Evolutionary conservation across 2,113 vertebrate genomes (phyloP), one percentile per base, ranked within the genome.

Genomic region (Hydropotes inermis): DNA sequence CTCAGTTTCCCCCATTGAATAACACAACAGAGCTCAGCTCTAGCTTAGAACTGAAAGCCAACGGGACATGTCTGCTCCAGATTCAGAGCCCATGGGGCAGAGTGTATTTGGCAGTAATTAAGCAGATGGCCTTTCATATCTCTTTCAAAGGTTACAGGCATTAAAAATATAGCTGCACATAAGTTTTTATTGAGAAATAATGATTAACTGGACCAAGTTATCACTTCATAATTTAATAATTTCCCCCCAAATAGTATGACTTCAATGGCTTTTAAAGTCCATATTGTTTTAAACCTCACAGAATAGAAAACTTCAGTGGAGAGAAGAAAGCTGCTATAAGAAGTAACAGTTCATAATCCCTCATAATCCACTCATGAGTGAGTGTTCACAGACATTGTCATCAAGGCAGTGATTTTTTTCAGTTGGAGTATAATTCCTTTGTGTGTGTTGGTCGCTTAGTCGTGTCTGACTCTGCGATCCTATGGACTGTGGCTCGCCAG

Each of bases 321-420:
- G 87, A 93, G 87, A 97, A 91, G 60, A 1, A 87, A 76, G 50
- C n/a, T 45, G n/a, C 33, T 97, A 60, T 1, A 0, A 97, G 98
- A 98, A 96, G 96, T 91, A 97, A 98, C n/a, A 98, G 96, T 93
- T 98, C 97, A 98, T 97, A 98, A 98, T 98, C 96, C 97, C 94
- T 78, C 97, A 97, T 54, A 96, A 86, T 64, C 95, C 96, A 97
- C 96, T 98, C 91, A 88, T 36, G 74, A 96, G 78, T 95, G 87
- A 97, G 76, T 90, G 96, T 97, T 98, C 97, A 97, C 96, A 97
- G 82, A 98, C 97, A 96, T 97, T 61, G 91, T 88, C 95, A 97
- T 98, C 94, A 97, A 97, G 93, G 88, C 45, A 98, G 93, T 82
- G 50, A 43, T 27, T 27, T 43, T 74, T 43, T 76, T 43, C 23